Evolutionary conservation across 1,140 invertebrate genomes (phyloP).

Genomic region (Leptinotarsa undecemlineata): DNA sequence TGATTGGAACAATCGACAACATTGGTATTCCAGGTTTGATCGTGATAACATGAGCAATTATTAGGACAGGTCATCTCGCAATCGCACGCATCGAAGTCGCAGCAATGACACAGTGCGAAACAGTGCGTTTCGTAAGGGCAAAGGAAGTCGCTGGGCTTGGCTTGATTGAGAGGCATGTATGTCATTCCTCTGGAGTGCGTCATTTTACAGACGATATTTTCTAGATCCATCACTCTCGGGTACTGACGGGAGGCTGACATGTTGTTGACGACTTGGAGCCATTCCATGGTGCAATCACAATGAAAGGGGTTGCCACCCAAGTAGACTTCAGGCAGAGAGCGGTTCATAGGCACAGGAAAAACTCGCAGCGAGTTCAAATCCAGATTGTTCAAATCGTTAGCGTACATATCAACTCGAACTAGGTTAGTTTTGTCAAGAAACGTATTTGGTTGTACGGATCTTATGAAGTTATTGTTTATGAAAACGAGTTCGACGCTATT

Average conservation of each 20-base stretch:
- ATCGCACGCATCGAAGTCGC: slow-evolving; percentile 92
- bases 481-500: slow-evolving; percentile 86
- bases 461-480: slow-evolving; percentile 88
- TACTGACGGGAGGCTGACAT: slow-evolving; percentile 78
- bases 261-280: slow-evolving; percentile 85
- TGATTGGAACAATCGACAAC: slow-evolving; percentile 87
- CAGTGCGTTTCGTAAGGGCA: slow-evolving; percentile 91
- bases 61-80: slow-evolving; percentile 93
- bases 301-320: slow-evolving; percentile 87
- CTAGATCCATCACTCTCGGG: slow-evolving; percentile 83
- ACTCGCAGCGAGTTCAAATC: slow-evolving; percentile 79
- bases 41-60: slow-evolving; percentile 90
- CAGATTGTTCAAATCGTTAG: slow-evolving; percentile 81
- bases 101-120: slow-evolving; percentile 90
- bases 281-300: slow-evolving; percentile 91
- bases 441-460: slow-evolving; percentile 77
- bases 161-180: slow-evolving; percentile 68
- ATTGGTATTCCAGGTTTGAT: slow-evolving; percentile 90
- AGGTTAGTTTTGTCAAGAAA: slow-evolving; percentile 84
- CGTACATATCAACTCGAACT: slow-evolving; percentile 85
- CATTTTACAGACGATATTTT: slow-evolving; percentile 82
- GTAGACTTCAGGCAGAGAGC: slow-evolving; percentile 81
- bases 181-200: slow-evolving; percentile 72
- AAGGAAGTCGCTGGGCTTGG: slow-evolving; percentile 80
- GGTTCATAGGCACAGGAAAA: slow-evolving; percentile 66